Base-by-base conservation (phyloP, 2,888 invertebrate genomes). In the Keiferia lycopersicella region DNA sequence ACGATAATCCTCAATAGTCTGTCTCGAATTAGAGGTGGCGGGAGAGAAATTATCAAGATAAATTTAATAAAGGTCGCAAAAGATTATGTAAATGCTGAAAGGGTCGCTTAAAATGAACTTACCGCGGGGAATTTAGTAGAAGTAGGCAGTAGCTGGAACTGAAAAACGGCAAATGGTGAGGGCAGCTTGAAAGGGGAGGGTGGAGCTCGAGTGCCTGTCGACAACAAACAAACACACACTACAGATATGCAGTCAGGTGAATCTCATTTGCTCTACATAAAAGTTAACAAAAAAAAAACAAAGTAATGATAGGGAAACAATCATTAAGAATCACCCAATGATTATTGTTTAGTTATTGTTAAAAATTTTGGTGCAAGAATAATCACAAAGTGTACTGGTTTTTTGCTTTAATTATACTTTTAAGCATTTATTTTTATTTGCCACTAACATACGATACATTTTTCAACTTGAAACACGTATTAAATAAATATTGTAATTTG, bases 81-180 rank as follows among this genome's bases (percentile, higher is more conserved):
- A 4, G 16, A n/a, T 56, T 34, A 16, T 34, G 16, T 34, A 34
- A 11, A 34, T 14, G 11, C 3, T 56, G 16, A 26, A 56, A 56
- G 22, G 26, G 38, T 1, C 14, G 34, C 3, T 34, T 56, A 48
- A 60, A 14, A 48, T 10, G 2, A 50, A 73, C 82, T 79, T 74
- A 83, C 86, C 82, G 82, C 67, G 71, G 77, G 74, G 79, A 79
- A 75, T 78, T 75, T 80, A 76, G 74, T 68, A 74, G 74, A 81
- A 84, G 75, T 74, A 74, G 71, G 76, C 69, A 76, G 77, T 69
- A 70, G 72, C 71, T 67, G 75, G 68, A 71, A 70, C 68, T 67
- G 67, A 72, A 69, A 71, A 64, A 51, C 71, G 68, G 69, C 69
- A 67, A 65, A 70, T 60, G 66, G 67, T 60, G 66, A 65, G 62